Base-by-base conservation (phyloP, 2,888 invertebrate genomes). In the Frankliniella intonsa region DNA sequence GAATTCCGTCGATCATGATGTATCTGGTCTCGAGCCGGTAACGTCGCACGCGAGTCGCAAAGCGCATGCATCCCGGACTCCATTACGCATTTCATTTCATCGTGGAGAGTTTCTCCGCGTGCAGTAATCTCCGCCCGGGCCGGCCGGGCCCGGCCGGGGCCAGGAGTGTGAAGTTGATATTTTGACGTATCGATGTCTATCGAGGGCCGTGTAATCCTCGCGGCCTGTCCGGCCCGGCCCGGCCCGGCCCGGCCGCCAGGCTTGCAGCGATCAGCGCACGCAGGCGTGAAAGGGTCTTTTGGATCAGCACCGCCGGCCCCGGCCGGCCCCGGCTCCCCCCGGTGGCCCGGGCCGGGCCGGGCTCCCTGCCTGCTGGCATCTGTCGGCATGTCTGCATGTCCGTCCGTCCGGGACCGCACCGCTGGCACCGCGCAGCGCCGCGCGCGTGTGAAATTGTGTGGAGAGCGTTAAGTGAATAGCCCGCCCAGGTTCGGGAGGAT, bases 131-230 rank as follows among this genome's bases (percentile, higher is more conserved):
- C 38, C 38, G 38, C 69, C 69, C 12, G 11, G 69, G n/a, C 5
- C 9, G 22, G 69, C 69, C 69, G 8, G 22, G 69, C 22, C 69
- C n/a, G 65, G 65, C 69, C 22, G 22, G 11, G 69, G 1, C n/a
- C 22, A 19, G 11, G 22, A 69, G 69, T n/a, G 69, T 22, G 22
- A 25, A 76, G 69, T 76, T 76, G 22, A 76, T 76, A 76, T 76
- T 76, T 76, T 76, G 69, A 76, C 69, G 69, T 76, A 76, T 76
- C 69, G 69, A 76, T 76, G 69, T 12, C 22, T 76, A 19, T 22
- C 69, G 25, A 25, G 25, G 25, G 22, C 25, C 69, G 69, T 76
- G 69, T 76, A 76, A 76, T 76, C 69, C 69, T 25, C n/a, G 55
- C 9, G 12, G 62, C 19, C 62, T 14, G 62, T 17, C 19, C 14